phyloP scores from a whole-genome alignment of 2,888 invertebrate genomes.

The Athalia circularis region DNA sequence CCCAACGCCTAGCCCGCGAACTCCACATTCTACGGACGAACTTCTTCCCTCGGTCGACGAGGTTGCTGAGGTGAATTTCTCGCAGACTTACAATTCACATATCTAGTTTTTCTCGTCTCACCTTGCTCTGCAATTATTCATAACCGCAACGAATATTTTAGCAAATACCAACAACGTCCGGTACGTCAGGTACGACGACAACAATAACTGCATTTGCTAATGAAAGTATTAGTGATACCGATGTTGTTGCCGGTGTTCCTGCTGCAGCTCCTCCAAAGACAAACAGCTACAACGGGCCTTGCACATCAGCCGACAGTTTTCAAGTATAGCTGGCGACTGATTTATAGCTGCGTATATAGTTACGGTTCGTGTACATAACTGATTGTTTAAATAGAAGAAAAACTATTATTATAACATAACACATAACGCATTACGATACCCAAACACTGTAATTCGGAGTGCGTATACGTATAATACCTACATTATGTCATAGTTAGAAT shows the following conservation, averaged over 20 bases:
- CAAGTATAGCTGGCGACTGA: slow-evolving; percentile 58
- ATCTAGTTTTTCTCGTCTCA: slow-evolving; percentile 41
- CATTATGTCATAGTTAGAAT: background rate
- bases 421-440: background rate
- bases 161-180: slow-evolving; percentile 69
- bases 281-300: slow-evolving; percentile 57
- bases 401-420: background rate
- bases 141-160: slow-evolving; percentile 47
- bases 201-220: slow-evolving; percentile 28
- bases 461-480: background rate
- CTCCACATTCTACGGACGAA: slow-evolving; percentile 90
- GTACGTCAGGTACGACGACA: slow-evolving; percentile 44
- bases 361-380: slow-evolving; percentile 47
- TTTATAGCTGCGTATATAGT: slow-evolving; percentile 22
- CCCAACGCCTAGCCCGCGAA: slow-evolving; percentile 85
- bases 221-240: background rate
- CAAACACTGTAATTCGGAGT: slow-evolving; percentile 28
- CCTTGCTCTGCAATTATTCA: background rate
- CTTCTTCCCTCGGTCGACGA: slow-evolving; percentile 88
- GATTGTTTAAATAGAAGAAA: slow-evolving; percentile 43
- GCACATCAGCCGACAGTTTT: slow-evolving; percentile 65
- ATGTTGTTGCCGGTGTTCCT: too few species aligned
- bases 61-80: slow-evolving; percentile 81
- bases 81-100: slow-evolving; percentile 25
- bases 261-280: too few species aligned